phyloP scores from a whole-genome alignment of 2,113 vertebrate species.

The Gavia stellata region DNA sequence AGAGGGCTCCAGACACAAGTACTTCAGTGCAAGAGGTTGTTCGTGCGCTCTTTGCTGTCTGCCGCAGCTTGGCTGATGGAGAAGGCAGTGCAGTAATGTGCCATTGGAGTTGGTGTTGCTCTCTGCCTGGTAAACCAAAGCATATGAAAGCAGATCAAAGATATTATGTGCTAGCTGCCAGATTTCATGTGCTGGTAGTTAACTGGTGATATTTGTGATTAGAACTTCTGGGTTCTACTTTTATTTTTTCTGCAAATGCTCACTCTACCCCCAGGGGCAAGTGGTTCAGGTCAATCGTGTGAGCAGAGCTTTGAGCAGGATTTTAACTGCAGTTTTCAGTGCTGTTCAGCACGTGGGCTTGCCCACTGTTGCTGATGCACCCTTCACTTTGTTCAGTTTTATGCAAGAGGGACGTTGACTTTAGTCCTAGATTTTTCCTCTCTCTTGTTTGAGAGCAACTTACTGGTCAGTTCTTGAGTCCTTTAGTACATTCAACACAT shows the following conservation, averaged over 20 bases:
- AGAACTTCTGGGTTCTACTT: not conserved
- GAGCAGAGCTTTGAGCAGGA: not conserved
- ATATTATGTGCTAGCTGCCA: not conserved
- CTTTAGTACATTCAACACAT: not conserved
- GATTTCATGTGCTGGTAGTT: not conserved
- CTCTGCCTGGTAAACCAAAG: not conserved
- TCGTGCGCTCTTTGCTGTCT: fast-evolving
- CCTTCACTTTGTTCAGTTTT: not conserved
- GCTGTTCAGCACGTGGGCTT: not conserved
- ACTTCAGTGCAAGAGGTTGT: not conserved
- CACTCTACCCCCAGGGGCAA: not conserved
- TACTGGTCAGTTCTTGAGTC: not conserved
- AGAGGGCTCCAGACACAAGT: not conserved
- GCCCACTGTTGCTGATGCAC: not conserved
- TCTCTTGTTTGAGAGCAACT: not conserved
- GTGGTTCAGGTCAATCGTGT: not conserved
- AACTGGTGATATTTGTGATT: not conserved
- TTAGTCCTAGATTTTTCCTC: not conserved
- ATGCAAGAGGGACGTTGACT: not conserved
- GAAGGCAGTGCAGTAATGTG: not conserved
- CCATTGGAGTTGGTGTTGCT: not conserved
- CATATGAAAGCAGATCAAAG: not conserved
- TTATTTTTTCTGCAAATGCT: not conserved
- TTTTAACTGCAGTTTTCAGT: not conserved
- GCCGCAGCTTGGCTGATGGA: not conserved